phyloP scores from a whole-genome alignment of 2,888 invertebrate species.

The Linnaemya tessellans region DNA sequence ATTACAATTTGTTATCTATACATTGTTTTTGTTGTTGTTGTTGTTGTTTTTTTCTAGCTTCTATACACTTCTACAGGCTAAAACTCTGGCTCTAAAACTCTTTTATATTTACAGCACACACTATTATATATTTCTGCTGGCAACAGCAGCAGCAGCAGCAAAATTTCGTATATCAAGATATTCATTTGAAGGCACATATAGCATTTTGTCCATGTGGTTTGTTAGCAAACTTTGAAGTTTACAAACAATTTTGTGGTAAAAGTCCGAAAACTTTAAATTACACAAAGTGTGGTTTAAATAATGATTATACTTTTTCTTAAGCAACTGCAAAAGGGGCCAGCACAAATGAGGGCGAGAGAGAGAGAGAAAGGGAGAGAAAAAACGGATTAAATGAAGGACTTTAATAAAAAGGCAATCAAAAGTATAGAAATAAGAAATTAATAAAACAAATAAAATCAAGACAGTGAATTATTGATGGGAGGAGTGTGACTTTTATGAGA shows the following conservation, averaged over 20 bases:
- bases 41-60: neutral
- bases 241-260: slow-evolving; percentile 71
- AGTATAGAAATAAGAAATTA: slow-evolving; percentile 49
- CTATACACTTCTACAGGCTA: neutral
- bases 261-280: slow-evolving; percentile 72
- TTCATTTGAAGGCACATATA: slow-evolving; percentile 54
- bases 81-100: slow-evolving; percentile 6
- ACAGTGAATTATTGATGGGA: slow-evolving; percentile 30
- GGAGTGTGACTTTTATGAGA: slow-evolving; percentile 55
- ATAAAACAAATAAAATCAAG: slow-evolving; percentile 51
- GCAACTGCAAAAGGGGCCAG: slow-evolving; percentile 6
- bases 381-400: neutral
- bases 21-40: slow-evolving; percentile 16
- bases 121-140: slow-evolving; percentile 1
- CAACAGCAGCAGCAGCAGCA: neutral
- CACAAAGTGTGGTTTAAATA: slow-evolving; percentile 72
- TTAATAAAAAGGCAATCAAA: slow-evolving; percentile 21
- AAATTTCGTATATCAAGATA: slow-evolving; percentile 44
- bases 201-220: slow-evolving; percentile 71
- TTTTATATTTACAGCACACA: slow-evolving; percentile 2
- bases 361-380: neutral
- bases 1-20: slow-evolving; percentile 70
- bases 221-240: slow-evolving; percentile 71
- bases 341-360: neutral
- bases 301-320: slow-evolving; percentile 66